Evolutionary conservation across 2,888 invertebrate genomes (phyloP), one percentile per base, ranked within the genome.

Genomic region (Hololepta plana): DNA sequence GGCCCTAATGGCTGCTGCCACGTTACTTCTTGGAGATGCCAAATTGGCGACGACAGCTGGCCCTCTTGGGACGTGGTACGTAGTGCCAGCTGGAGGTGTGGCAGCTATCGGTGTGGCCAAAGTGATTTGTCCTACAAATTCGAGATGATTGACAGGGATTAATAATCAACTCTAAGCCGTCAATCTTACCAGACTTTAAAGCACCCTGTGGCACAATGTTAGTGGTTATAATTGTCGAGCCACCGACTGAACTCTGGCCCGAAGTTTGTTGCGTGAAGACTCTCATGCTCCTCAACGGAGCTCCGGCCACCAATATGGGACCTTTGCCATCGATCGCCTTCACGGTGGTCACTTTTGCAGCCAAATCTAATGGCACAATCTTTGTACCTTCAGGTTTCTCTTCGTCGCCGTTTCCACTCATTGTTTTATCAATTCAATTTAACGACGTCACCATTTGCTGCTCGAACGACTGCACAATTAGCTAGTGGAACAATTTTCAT

Each of bases 41-140:
- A 79, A 62, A 35, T 72, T 76, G 1, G 77, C 77, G 3, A 76
- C 77, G 7, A 75, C 75, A 1, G 76, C 76, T 9, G 76, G 66
- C 2, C 77, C 77, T 30, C 67, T 42, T 4, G 56, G 56, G 4
- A 56, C 55, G 40, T 56, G 56, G 36, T 52, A 55, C 9, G 52
- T 46, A 6, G 50, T 38, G 21, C 50, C 51, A 12, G 38, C 26
- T 10, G 44, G 35, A 12, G 46, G 33, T 20, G 37, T 45, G n/a
- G 48, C 43, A 11, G 52, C 47, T 10, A 47, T 30, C 9, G 44
- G 35, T 13, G 50, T 42, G 15, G 52, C 45, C 22, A 55, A 42
- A 2, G 55, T 51, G 22, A 55, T 51, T 36, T 55, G 55, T 12
- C 50, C 38, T 13, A n/a, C n/a, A n/a, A n/a, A n/a, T n/a, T n/a